Evolutionary conservation across 1,140 invertebrate genomes (phyloP), one percentile per base, ranked within the genome.

Genomic region (Neotoxoptera formosana): DNA sequence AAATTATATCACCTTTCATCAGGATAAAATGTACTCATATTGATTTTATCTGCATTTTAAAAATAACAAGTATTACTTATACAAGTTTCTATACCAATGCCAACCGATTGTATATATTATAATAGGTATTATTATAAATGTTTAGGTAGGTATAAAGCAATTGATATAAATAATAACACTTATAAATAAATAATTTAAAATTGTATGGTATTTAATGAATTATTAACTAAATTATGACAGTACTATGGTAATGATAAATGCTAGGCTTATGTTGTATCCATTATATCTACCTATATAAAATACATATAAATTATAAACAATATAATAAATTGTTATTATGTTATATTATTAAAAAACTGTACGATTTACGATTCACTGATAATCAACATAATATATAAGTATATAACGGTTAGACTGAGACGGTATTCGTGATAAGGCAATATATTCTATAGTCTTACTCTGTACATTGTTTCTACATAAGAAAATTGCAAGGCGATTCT

Each of bases 401-500:
- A 41, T 30, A 47, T 47, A 45, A 86, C n/a, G 14, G 30, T n/a
- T 88, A 25, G 11, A 25, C 21, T 36, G 25, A 89, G 34, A 9
- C 2, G 36, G 36, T 41, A 34, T 56, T 56, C 23, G 34, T 53
- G 86, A 88, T 67, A 45, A 67, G 36, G 60, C 56, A 20, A 30
- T n/a, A 17, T 47, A 34, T 83, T 83, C 30, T 67, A 53, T 53
- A 53, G 51, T 67, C 60, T n/a, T 17, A 76, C n/a, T 67, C 60
- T 76, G 17, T 76, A 48, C 30, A 90, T 90, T 90, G 51, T 90
- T 90, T 60, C 36, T 90, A 45, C 41, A 45, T n/a, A 21, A 67
- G 41, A 25, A 90, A 67, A 90, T 67, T 67, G 36, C 53, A 45
- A 25, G 23, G 36, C 14, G n/a, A 90, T 90, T 20, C 89, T 60